phyloP scores from a whole-genome alignment of 2,113 vertebrate species.

The Addax nasomaculatus region DNA sequence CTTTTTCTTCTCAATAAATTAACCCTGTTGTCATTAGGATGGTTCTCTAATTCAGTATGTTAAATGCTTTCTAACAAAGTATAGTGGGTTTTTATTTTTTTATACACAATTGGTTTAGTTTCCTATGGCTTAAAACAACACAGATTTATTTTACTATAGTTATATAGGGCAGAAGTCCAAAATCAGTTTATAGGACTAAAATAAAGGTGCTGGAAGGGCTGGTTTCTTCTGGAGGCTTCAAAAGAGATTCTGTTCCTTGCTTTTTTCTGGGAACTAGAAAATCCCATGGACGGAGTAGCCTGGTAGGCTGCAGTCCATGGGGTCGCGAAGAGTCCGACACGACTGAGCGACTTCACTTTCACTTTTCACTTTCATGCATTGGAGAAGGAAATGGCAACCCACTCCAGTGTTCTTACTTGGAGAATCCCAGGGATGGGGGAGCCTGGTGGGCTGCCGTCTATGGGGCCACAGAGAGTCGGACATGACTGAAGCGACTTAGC shows the following conservation, averaged over 20 bases:
- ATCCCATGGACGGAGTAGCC: rapidly evolving
- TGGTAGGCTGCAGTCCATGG: too few relatives aligned
- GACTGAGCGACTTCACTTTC: rapidly evolving
- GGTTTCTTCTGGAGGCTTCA: not conserved
- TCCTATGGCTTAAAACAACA: not conserved
- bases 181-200: not conserved
- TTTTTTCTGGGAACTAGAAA: not conserved
- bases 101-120: not conserved
- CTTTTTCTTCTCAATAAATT: not conserved
- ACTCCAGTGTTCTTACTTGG: too few relatives aligned
- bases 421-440: too few relatives aligned
- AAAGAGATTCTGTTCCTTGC: not conserved
- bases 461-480: too few relatives aligned
- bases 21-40: not conserved
- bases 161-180: not conserved
- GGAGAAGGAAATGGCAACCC: too few relatives aligned
- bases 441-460: too few relatives aligned
- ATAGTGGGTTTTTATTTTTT: not conserved
- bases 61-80: not conserved
- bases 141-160: not conserved
- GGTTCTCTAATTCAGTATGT: not conserved
- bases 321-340: too few relatives aligned
- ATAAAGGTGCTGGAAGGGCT: not conserved
- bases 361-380: too few relatives aligned
- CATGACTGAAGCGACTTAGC: too few relatives aligned